Evolutionary conservation across 2,888 invertebrate genomes (phyloP).

Genomic region (Dichetophora obliterata): DNA sequence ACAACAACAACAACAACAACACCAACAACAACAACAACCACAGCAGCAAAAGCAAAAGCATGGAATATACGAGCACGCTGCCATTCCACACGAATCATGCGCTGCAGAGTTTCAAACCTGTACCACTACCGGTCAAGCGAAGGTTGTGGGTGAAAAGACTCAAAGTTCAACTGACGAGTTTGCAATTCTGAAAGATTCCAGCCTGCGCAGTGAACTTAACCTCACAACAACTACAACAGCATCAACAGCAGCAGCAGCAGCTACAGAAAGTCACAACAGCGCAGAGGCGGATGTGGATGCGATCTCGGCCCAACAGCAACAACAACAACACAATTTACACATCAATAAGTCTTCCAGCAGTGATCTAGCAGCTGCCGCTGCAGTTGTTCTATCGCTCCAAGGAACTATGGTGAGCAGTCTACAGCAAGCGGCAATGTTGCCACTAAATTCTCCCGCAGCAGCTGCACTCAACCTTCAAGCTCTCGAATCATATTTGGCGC

Average conservation of each 20-base stretch:
- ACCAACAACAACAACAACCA: constrained; percentile 33
- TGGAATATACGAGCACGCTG: neutral
- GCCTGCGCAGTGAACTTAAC: constrained; percentile 13
- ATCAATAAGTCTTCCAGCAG: constrained; percentile 64
- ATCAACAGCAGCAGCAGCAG: neutral
- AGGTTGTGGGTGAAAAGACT: constrained; percentile 34
- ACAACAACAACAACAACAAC: constrained; percentile 37
- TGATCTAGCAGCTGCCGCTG: constrained; percentile 74
- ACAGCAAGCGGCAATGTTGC: constrained; percentile 85
- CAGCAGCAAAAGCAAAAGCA: constrained; percentile 18
- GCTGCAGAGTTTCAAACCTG: constrained; percentile 21
- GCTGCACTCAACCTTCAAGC: constrained; percentile 88
- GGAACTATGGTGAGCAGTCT: constrained; percentile 87
- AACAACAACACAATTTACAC: constrained; percentile 27
- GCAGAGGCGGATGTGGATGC: constrained; percentile 1
- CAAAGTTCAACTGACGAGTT: constrained; percentile 18
- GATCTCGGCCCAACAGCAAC: constrained; percentile 40
- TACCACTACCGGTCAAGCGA: constrained; percentile 30
- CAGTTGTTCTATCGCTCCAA: constrained; percentile 84
- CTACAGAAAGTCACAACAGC: neutral
- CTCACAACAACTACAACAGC: neutral
- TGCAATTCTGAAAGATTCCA: constrained; percentile 1
- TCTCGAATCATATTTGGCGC: constrained; percentile 85
- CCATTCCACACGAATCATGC: constrained; percentile 17
- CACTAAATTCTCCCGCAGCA: constrained; percentile 86